A percentile compares a stretch with the other conserved stretches of the same genome.
These are phyloP conservation scores for Caretta caretta DNA, from an alignment of 2,113 vertebrate species.

Conservation along the genomic window DNA sequence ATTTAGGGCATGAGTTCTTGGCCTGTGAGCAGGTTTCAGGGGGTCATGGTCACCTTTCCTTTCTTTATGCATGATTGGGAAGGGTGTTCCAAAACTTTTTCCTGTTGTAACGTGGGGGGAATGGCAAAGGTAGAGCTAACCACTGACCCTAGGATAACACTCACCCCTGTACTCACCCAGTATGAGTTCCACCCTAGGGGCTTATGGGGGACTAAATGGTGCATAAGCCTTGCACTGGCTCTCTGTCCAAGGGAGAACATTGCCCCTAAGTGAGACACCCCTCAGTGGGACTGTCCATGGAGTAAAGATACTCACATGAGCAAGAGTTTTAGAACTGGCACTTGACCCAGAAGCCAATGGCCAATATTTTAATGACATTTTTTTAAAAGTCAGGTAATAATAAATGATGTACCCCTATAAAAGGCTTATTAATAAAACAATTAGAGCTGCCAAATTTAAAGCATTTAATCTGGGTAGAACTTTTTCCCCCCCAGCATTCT, in stretches of 20 bases:
- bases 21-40: not conserved
- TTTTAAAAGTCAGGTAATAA: not conserved
- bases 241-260: not conserved
- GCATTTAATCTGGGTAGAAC: conserved; percentile 44
- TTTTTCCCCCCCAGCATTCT: not conserved
- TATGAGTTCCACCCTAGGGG: not conserved
- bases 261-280: not conserved
- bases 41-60: not conserved
- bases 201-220: not conserved
- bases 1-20: not conserved
- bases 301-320: not conserved
- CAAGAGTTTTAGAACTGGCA: not conserved
- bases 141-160: not conserved
- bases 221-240: not conserved
- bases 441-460: conserved; percentile 50
- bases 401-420: not conserved
- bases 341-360: not conserved
- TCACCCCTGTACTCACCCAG: not conserved
- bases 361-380: not conserved
- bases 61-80: not conserved
- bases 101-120: not conserved
- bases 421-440: conserved; percentile 19
- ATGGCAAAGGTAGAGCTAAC: not conserved
- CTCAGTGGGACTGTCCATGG: not conserved
- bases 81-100: not conserved